These are phyloP conservation scores for Alca torda DNA, from an alignment of 2,797 vertebrate species.

Conservation along the genomic window DNA sequence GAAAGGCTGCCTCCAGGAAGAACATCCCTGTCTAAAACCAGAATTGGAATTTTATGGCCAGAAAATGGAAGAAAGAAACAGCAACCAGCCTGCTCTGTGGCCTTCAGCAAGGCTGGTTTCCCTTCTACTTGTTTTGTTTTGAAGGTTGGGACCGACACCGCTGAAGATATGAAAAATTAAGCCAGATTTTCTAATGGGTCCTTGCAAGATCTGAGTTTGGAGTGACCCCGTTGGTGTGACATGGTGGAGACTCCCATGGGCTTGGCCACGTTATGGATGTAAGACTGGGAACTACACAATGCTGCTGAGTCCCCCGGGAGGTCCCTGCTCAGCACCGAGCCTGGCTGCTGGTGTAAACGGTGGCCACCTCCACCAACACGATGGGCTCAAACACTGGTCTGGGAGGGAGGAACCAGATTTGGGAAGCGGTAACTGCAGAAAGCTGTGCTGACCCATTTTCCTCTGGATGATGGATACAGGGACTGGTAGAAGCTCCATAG, in stretches of 20 bases:
- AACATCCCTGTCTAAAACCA: not conserved
- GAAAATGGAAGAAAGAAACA: not conserved
- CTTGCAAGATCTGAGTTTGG: not conserved
- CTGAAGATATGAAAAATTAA: not conserved
- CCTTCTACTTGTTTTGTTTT: not conserved
- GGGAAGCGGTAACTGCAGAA: not conserved
- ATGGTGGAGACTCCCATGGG: not conserved
- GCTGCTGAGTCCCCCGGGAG: not conserved
- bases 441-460: slow-evolving; percentile 69
- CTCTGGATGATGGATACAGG: slow-evolving; percentile 36
- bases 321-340: not conserved
- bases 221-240: fast-evolving
- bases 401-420: not conserved
- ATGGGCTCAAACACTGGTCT: fast-evolving
- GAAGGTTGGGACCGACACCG: fast-evolving
- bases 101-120: not conserved
- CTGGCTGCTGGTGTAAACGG: not conserved
- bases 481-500: slow-evolving; percentile 53
- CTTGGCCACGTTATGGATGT: fast-evolving
- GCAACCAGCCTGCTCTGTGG: not conserved
- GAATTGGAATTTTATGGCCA: not conserved
- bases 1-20: not conserved
- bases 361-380: not conserved
- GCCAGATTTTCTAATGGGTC: not conserved
- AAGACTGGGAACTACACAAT: not conserved